Percentiles rank a stretch among this genome's conserved stretches.
These are phyloP conservation scores for Rhinatrema bivittatum DNA, from an alignment of 2,797 vertebrate genomes.

Conservation along the genomic window DNA sequence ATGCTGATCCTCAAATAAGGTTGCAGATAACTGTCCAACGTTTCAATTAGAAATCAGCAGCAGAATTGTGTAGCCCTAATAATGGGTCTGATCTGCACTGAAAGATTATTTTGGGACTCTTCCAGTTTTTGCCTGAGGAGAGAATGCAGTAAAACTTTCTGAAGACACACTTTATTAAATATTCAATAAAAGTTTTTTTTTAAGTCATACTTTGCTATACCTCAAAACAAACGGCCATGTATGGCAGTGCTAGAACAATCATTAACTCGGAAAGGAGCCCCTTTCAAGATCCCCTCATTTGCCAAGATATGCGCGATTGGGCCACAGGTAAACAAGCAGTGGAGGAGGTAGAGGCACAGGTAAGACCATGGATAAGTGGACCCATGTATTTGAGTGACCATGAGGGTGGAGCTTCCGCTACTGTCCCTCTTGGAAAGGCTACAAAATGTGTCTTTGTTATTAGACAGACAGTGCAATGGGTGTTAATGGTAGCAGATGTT, in stretches of 20 bases:
- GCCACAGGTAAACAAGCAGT: conserved; percentile 84
- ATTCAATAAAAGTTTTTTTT: conserved; percentile 45
- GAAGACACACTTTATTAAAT: conserved; percentile 27
- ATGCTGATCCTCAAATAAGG: too few species aligned
- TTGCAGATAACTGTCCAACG: too few species aligned
- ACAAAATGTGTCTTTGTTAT: conserved; percentile 86
- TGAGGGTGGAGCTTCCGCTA: conserved; percentile 87
- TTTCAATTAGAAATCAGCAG: too few species aligned
- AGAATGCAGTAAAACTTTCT: conserved; percentile 47
- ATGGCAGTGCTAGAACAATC: conserved; percentile 93
- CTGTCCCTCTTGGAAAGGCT: conserved; percentile 90
- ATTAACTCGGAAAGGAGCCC: conserved; percentile 92
- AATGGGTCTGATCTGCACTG: too few species aligned
- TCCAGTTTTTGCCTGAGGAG: conserved; percentile 22
- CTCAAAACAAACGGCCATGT: conserved; percentile 73
- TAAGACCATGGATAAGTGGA: conserved; percentile 98
- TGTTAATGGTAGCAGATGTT: too few species aligned
- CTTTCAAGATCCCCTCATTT: conserved; percentile 89
- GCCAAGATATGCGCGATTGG: conserved; percentile 91
- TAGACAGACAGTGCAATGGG: too few species aligned
- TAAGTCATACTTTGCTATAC: conserved; percentile 24
- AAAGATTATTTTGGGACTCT: conserved; percentile 18
- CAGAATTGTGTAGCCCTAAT: too few species aligned
- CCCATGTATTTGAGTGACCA: conserved; percentile 98
- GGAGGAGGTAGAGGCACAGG: conserved; percentile 83